Base-by-base conservation (phyloP, 2,888 invertebrate genomes). In the Orthosia gracilis region DNA sequence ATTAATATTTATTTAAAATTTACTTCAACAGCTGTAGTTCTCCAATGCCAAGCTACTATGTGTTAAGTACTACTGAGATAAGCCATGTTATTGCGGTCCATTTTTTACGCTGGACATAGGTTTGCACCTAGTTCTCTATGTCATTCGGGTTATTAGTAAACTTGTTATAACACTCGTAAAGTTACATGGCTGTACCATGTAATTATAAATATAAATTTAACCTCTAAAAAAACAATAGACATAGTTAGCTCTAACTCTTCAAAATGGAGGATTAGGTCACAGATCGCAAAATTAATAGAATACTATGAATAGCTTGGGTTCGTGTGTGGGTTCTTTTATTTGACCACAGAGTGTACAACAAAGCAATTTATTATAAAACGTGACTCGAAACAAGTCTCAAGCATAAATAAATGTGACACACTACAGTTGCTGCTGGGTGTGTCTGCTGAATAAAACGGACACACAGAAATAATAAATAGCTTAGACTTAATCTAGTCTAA, bases 271-370 rank as follows among this genome's bases (percentile, higher is more conserved):
- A 47, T n/a, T n/a, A 57, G 17, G 57, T n/a, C 23, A 31, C 2
- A 31, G 59, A 18, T 31, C 9, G 18, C 40, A 23, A 55, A 50
- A 40, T 40, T 4, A 13, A 17, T 23, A 4, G 18, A 50, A 23
- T 58, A n/a, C 47, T 45, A 58, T 50, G 57, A 26, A 21, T 57
- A 63, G 40, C n/a, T 18, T 21, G 18, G 21, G 18, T 50, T n/a
- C 63, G n/a, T 57, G 73, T 45, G 76, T 58, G 73, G 76, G 57
- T 57, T 47, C 21, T 12, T 64, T 75, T 65, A 73, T 65, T 57
- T 45, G n/a, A 23, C 12, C 49, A 54, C 18, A 50, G 31, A 50
- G 21, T 75, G 12, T 23, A 50, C 64, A 73, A 74, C 64, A 64
- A 64, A 57, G 45, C 40, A 75, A 58, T 75, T 61, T 54, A 54